Evolutionary conservation across 1,140 invertebrate genomes (phyloP).

Genomic region (Stegodyphus mimosarum): DNA sequence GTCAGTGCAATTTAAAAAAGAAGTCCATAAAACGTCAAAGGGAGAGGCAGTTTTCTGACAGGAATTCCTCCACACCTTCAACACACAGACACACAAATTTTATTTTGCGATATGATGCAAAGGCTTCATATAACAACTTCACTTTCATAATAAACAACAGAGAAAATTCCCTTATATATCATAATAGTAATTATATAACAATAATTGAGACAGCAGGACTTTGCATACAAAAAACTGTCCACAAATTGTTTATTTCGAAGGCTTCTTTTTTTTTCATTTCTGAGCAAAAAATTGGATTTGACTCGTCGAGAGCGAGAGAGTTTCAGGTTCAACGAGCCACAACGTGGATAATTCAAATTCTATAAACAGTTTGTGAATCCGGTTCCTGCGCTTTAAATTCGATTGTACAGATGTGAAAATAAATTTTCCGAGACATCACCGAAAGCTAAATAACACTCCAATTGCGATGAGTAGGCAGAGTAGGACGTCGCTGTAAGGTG

Average conservation of each 20-base stretch:
- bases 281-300: constrained; percentile 48
- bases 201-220: background rate
- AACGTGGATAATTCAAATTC: background rate
- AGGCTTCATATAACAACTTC: constrained; percentile 34
- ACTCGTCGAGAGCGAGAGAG: background rate
- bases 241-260: background rate
- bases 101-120: constrained; percentile 28
- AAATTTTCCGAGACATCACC: constrained; percentile 24
- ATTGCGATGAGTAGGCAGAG: background rate
- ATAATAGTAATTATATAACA: constrained; percentile 23
- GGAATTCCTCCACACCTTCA: background rate
- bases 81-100: background rate
- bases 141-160: constrained; percentile 12
- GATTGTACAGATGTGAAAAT: constrained; percentile 15
- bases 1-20: too few species aligned
- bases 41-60: background rate
- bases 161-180: constrained; percentile 34
- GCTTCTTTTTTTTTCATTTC: constrained; percentile 24
- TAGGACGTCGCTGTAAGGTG: background rate
- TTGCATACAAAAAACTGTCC: constrained; percentile 6
- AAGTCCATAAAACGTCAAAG: too few species aligned
- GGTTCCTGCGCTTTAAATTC: background rate
- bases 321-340: background rate
- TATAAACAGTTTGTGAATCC: background rate
- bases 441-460: background rate